Evolutionary conservation across 2,113 vertebrate species (phyloP).

Genomic region (mouse (Mus musculus)): DNA sequence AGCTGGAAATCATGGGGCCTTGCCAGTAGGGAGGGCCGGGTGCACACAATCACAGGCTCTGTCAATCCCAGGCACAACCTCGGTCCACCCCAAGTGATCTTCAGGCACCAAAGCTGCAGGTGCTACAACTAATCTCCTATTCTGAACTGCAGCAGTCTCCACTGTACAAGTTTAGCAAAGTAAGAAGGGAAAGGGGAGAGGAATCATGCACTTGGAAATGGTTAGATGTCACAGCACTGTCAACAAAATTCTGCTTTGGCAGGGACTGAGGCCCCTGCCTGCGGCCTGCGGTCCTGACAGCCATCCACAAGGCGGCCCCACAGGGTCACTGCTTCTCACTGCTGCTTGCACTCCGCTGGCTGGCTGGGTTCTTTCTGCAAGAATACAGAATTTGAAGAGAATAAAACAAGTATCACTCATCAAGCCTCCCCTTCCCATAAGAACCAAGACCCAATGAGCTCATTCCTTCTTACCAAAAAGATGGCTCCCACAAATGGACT

Average conservation of each 20-base stretch:
- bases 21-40: not conserved
- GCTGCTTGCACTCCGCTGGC: slow-evolving; percentile 99
- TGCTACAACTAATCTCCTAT: slow-evolving; percentile 84
- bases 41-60: not conserved
- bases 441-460: not conserved
- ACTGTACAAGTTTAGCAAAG: slow-evolving; percentile 89
- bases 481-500: not conserved
- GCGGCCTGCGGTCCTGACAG: slow-evolving; percentile 79
- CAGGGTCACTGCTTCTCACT: slow-evolving; percentile 87
- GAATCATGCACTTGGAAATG: slow-evolving; percentile 93
- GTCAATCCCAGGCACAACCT: not conserved
- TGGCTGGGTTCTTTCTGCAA: slow-evolving; percentile 95
- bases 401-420: accelerated
- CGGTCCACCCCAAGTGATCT: not conserved
- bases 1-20: not conserved
- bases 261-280: slow-evolving; percentile 84
- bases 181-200: slow-evolving; percentile 84
- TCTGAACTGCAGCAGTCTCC: slow-evolving; percentile 86
- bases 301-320: not conserved
- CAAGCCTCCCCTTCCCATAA: not conserved
- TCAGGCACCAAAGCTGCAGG: slow-evolving; percentile 82
- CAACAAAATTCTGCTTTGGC: slow-evolving; percentile 86
- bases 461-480: too few species aligned
- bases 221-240: slow-evolving; percentile 85
- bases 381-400: not conserved